Conservation (phyloP, 2,888 invertebrate species). For the Erebia palarica region DNA sequence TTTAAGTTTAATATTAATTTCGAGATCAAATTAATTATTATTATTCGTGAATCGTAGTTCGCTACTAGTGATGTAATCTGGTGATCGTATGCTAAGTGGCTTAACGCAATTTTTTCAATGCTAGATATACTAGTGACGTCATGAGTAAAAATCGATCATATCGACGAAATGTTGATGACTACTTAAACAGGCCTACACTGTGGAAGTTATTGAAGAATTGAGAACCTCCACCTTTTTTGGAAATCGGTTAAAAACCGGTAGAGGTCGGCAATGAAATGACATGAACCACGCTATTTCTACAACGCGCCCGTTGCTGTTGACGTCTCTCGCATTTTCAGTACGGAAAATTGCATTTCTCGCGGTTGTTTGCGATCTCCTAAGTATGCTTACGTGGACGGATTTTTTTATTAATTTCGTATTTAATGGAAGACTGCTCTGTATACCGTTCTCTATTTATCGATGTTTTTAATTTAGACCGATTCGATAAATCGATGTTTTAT, state of each 20-base stretch:
- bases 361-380: conserved; percentile 38
- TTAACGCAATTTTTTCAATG: neutral
- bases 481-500: conserved; percentile 36
- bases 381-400: conserved; percentile 52
- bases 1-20: conserved; percentile 49
- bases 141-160: neutral
- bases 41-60: conserved; percentile 58
- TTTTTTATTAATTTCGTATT: conserved; percentile 56
- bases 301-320: neutral
- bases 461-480: conserved; percentile 37
- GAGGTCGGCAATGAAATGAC: neutral
- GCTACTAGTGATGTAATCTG: conserved; percentile 59
- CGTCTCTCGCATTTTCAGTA: neutral
- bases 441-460: conserved; percentile 56
- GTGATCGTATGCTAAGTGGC: conserved; percentile 47
- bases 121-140: neutral
- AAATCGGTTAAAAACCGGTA: neutral
- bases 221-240: no score
- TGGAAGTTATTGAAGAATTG: no score
- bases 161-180: no score
- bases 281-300: neutral
- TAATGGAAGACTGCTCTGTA: conserved; percentile 75
- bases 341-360: neutral
- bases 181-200: no score
- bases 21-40: conserved; percentile 68